Conservation (phyloP, 2,888 invertebrate genomes). For the Folsomia manolachei region DNA sequence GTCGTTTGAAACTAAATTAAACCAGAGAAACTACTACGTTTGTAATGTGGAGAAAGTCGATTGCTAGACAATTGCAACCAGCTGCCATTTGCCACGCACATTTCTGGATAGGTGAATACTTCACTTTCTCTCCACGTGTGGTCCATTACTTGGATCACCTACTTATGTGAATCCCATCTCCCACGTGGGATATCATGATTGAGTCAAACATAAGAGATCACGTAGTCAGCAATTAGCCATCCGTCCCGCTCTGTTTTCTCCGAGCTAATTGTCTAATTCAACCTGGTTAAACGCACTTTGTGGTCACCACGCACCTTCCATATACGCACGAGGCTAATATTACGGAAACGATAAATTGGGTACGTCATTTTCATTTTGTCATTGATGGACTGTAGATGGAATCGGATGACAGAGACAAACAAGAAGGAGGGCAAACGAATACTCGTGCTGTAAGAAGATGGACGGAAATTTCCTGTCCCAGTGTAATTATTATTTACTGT, state of each 20-base stretch:
- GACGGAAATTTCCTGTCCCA: neutral
- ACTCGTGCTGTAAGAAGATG: too few species aligned
- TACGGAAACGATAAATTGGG: neutral
- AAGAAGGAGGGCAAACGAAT: too few species aligned
- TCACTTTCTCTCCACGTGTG: neutral
- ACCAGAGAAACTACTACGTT: too few species aligned
- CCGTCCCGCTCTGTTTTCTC: slow-evolving; percentile 12
- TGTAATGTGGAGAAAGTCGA: too few species aligned
- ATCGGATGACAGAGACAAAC: too few species aligned
- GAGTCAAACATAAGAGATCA: neutral
- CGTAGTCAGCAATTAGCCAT: neutral
- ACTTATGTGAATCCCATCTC: too few species aligned
- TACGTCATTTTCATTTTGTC: too few species aligned
- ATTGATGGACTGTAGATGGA: too few species aligned
- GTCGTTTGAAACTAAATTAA: too few species aligned
- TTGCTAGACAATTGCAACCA: too few species aligned
- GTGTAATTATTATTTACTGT: neutral
- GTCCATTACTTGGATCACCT: neutral
- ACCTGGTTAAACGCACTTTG: neutral
- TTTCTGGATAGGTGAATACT: too few species aligned
- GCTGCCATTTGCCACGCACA: too few species aligned
- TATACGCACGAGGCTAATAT: neutral
- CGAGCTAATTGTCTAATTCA: neutral
- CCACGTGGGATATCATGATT: neutral
- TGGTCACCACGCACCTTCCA: neutral